phyloP scores from a whole-genome alignment of 2,888 invertebrate species.

The Stenodema calcarata region DNA sequence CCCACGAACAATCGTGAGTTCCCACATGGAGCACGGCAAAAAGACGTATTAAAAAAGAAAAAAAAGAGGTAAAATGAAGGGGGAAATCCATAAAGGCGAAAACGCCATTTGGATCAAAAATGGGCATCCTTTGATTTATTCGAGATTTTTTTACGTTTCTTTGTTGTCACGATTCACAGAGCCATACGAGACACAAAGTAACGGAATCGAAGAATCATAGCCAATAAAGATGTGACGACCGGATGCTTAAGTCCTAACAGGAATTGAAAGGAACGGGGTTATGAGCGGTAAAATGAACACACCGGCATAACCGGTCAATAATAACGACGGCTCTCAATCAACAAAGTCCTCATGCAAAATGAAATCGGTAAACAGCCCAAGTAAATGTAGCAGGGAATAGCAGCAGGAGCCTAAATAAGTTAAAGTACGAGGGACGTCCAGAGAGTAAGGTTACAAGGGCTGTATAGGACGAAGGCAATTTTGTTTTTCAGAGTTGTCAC shows the following conservation, averaged over 20 bases:
- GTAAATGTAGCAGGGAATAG: too few relatives aligned
- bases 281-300: background rate
- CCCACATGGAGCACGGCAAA: background rate
- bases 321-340: background rate
- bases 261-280: background rate
- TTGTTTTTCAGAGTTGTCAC: too few relatives aligned
- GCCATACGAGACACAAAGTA: background rate
- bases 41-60: background rate
- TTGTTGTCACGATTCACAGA: background rate
- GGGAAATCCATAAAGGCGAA: background rate
- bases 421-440: too few relatives aligned
- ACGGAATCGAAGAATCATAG: background rate
- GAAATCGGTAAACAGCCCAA: background rate
- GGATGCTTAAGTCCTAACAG: background rate
- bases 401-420: too few relatives aligned
- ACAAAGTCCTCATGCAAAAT: background rate
- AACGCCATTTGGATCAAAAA: background rate
- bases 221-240: background rate
- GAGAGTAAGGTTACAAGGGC: too few relatives aligned
- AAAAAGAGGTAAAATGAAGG: background rate
- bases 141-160: background rate
- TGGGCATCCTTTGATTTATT: background rate
- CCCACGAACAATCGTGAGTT: background rate
- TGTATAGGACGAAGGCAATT: too few relatives aligned
- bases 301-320: background rate